A percentile compares a stretch with the other conserved stretches of the same genome.
phyloP scores from a whole-genome alignment of 2,797 vertebrate species.

The Pogonophryne albipinna region DNA sequence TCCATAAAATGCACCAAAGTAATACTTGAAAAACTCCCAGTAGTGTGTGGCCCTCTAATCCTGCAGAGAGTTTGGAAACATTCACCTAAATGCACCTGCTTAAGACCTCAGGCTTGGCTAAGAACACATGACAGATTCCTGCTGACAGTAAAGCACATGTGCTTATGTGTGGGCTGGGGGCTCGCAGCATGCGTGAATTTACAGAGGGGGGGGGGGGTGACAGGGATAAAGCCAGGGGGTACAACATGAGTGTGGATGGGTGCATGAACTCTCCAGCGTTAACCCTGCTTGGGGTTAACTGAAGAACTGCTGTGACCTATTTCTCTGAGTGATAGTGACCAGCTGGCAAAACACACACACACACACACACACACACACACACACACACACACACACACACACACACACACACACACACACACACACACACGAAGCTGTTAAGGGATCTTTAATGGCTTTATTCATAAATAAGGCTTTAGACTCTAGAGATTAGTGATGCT shows the following conservation, averaged over 20 bases:
- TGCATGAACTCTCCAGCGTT: conserved; percentile 56
- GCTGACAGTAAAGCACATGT: conserved; percentile 60
- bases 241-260: conserved; percentile 52
- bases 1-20: not conserved
- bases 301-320: conserved; percentile 75
- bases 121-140: conserved; percentile 58
- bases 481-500: conserved; percentile 13
- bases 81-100: conserved; percentile 38
- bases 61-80: not conserved
- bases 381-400: conserved; percentile 3
- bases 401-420: conserved; percentile 1
- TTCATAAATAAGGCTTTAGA: conserved; percentile 20
- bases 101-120: conserved; percentile 22
- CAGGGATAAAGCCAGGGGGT: conserved; percentile 65
- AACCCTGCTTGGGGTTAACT: conserved; percentile 74
- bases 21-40: not conserved
- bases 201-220: conserved; percentile 30
- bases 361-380: conserved; percentile 13
- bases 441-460: conserved; percentile 16
- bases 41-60: not conserved
- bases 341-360: conserved; percentile 63
- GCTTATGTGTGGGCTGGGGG: conserved; percentile 40
- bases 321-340: conserved; percentile 74
- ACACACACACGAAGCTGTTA: not conserved
- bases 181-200: conserved; percentile 67